These are phyloP conservation scores for Propithecus coquereli DNA, from an alignment of 2,113 vertebrate genomes.

Conservation along the genomic window DNA sequence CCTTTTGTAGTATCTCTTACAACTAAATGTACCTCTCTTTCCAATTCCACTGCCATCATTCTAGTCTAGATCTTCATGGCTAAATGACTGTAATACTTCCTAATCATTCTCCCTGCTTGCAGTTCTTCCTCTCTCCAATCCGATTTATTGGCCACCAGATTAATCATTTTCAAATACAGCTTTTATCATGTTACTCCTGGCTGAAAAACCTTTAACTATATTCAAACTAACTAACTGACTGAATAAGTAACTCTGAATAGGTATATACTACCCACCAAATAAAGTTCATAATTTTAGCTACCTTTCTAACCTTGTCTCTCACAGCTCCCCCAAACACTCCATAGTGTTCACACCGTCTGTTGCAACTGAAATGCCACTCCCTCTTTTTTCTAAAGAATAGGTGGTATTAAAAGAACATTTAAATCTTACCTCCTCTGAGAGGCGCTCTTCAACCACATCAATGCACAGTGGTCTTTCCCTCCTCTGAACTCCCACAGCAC, in stretches of 20 bases:
- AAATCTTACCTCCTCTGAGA: constrained; percentile 59
- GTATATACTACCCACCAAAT: not conserved
- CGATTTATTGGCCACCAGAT: not conserved
- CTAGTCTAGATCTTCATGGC: not conserved
- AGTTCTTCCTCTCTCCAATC: constrained; percentile 20
- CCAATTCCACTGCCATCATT: not conserved
- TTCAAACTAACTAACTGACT: not conserved
- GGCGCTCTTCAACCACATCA: constrained; percentile 15
- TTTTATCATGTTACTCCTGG: constrained; percentile 29
- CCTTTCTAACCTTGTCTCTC: constrained; percentile 20
- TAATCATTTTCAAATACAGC: constrained; percentile 33
- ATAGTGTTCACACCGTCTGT: not conserved
- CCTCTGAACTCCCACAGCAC: constrained; percentile 24
- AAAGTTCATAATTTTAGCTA: constrained; percentile 10
- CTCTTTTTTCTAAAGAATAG: constrained; percentile 3
- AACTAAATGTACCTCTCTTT: not conserved
- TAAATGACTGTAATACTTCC: not conserved
- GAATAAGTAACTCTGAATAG: constrained; percentile 1
- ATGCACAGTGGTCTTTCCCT: constrained; percentile 14
- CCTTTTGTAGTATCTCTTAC: not conserved
- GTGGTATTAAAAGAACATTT: constrained; percentile 39
- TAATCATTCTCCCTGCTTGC: not conserved
- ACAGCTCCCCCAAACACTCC: not conserved
- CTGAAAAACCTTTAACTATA: constrained; percentile 14
- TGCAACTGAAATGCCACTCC: not conserved